These are phyloP conservation scores for Slavum lentiscoides DNA, from an alignment of 2,888 invertebrate species.

Conservation along the genomic window DNA sequence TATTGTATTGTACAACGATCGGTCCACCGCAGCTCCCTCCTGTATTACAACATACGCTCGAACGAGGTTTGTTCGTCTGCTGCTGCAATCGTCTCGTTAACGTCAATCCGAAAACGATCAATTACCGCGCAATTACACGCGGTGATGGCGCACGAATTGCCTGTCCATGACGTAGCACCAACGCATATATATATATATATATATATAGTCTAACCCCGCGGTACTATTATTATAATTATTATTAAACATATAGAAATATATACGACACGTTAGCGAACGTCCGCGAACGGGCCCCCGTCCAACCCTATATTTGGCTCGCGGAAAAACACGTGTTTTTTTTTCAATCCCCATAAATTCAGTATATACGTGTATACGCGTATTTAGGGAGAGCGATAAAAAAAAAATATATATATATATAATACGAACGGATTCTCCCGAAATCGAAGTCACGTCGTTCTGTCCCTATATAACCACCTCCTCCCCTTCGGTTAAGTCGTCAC, in stretches of 20 bases:
- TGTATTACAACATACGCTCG: neutral
- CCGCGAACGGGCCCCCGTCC: slow-evolving; percentile 8
- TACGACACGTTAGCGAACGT: neutral
- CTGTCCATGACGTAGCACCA: slow-evolving; percentile 47
- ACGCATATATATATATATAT: no score
- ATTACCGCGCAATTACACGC: slow-evolving; percentile 47
- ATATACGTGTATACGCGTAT: neutral
- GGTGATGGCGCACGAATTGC: slow-evolving; percentile 32
- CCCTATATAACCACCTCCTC: neutral
- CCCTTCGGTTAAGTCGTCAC: neutral
- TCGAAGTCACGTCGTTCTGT: slow-evolving; percentile 37
- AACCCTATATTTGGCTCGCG: neutral
- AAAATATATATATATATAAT: no score
- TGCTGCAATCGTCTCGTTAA: slow-evolving; percentile 31
- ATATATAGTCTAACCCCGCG: no score
- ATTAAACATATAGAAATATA: neutral
- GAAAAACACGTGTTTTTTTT: slow-evolving; percentile 42
- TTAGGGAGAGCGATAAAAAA: neutral
- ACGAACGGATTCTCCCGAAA: slow-evolving; percentile 27
- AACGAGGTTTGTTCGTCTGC: neutral
- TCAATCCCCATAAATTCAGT: slow-evolving; percentile 19
- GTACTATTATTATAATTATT: no score
- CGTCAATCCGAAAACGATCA: slow-evolving; percentile 52
- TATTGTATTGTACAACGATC: no score
- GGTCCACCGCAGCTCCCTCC: neutral